These are phyloP conservation scores for Glomeris maerens DNA, from an alignment of 1,140 invertebrate species.

Conservation along the genomic window DNA sequence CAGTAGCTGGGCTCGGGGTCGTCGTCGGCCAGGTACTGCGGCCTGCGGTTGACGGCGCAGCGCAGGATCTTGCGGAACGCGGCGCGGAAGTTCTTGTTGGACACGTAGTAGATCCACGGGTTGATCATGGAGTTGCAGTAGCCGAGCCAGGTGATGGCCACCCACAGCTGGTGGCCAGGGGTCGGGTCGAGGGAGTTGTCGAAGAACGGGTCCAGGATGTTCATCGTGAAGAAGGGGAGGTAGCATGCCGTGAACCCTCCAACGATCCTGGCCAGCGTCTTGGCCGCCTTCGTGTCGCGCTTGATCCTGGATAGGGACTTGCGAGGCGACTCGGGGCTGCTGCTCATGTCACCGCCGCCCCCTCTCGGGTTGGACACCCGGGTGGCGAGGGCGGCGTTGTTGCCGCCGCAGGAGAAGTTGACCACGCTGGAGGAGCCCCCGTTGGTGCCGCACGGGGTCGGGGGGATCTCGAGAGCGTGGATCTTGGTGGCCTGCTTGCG, in stretches of 20 bases:
- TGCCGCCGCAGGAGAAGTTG: too few relatives aligned
- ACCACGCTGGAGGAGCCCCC: too few relatives aligned
- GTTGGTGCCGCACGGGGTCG: neutral
- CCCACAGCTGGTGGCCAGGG: slow-evolving; percentile 6
- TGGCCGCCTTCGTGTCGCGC: slow-evolving; percentile 70
- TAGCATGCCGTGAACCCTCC: slow-evolving; percentile 82
- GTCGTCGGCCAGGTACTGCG: neutral
- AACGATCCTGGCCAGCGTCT: slow-evolving; percentile 78
- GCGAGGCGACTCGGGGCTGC: neutral
- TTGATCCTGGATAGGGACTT: slow-evolving; percentile 17
- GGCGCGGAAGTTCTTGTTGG: slow-evolving; percentile 37
- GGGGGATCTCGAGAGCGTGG: neutral
- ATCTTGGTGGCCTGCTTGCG: slow-evolving; percentile 1
- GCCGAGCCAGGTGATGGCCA: slow-evolving; percentile 32
- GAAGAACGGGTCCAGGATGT: slow-evolving; percentile 58
- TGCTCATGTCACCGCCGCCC: neutral
- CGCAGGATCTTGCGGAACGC: slow-evolving; percentile 31
- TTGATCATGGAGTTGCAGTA: slow-evolving; percentile 40
- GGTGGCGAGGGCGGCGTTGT: too few relatives aligned
- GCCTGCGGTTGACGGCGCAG: slow-evolving; percentile 1
- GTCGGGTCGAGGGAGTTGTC: slow-evolving; percentile 6
- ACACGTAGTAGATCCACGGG: slow-evolving; percentile 39
- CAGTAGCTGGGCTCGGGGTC: too few relatives aligned
- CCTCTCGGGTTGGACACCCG: neutral
- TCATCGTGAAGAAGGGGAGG: slow-evolving; percentile 77